These are phyloP conservation scores for Tokudaia muenninki DNA, from an alignment of 2,797 vertebrate genomes.

Conservation along the genomic window DNA sequence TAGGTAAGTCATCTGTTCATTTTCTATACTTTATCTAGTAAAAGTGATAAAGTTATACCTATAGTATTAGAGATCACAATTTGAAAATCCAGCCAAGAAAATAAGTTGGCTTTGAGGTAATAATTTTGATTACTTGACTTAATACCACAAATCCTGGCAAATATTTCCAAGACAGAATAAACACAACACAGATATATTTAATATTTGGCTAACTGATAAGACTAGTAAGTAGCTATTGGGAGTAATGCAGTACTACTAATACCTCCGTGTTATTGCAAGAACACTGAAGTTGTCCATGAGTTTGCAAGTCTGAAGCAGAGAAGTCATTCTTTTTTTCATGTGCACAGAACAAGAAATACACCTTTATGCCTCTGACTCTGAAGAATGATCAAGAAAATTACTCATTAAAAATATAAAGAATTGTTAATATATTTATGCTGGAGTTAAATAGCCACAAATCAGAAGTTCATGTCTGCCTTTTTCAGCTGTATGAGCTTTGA, in stretches of 20 bases:
- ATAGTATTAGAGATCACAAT: background rate
- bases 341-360: background rate
- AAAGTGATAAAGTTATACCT: background rate
- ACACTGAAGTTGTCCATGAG: background rate
- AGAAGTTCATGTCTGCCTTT: background rate
- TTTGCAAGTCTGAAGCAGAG: background rate
- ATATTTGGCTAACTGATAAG: background rate
- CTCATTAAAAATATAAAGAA: background rate
- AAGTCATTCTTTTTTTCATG: background rate
- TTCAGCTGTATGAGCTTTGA: background rate
- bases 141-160: background rate
- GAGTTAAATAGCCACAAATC: background rate
- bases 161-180: background rate
- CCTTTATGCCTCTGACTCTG: background rate
- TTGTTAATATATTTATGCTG: background rate
- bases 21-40: background rate
- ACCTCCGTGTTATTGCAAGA: background rate
- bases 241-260: background rate
- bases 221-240: background rate
- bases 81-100: conserved; percentile 45
- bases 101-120: conserved; percentile 9
- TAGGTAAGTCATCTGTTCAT: background rate
- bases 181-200: background rate
- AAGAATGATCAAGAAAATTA: background rate
- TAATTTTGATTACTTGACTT: conserved; percentile 9